Evolutionary conservation across 2,888 invertebrate species (phyloP).

Genomic region (Baccha elongata): DNA sequence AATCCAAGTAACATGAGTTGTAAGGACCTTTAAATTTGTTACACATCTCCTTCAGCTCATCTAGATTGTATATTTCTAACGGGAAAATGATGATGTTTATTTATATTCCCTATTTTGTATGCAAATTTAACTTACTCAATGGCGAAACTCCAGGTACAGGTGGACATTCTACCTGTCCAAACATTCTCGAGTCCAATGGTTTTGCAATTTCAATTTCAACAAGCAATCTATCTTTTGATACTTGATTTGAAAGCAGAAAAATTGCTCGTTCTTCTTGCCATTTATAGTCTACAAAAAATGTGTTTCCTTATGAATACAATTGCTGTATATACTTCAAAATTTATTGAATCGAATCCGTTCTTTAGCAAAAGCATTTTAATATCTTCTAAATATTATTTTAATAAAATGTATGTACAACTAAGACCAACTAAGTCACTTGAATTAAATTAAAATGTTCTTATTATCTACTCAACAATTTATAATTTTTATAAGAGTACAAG

Average conservation of each 20-base stretch:
- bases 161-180: conserved; percentile 87
- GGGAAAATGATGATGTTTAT: background rate
- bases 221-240: conserved; percentile 91
- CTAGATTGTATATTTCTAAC: conserved; percentile 82
- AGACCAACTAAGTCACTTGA: too few relatives aligned
- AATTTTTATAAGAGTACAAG: too few relatives aligned
- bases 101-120: background rate
- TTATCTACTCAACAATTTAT: too few relatives aligned
- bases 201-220: conserved; percentile 83
- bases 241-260: conserved; percentile 91
- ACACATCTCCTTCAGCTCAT: conserved; percentile 88
- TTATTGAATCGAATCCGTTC: too few relatives aligned
- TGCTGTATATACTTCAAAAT: too few relatives aligned
- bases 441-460: too few relatives aligned
- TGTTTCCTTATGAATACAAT: background rate
- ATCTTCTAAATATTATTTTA: too few relatives aligned
- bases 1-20: conserved; percentile 99
- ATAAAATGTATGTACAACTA: too few relatives aligned
- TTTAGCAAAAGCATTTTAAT: too few relatives aligned
- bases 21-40: conserved; percentile 96
- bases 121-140: conserved; percentile 84
- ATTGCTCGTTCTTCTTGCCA: conserved; percentile 91
- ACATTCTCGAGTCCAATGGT: conserved; percentile 80
- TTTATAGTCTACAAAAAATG: conserved; percentile 84
- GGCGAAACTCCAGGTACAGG: conserved; percentile 92